These are phyloP conservation scores for Actinernus sp. DNA, from an alignment of 92 coral and sea anemone genomes.

Conservation along the genomic window DNA sequence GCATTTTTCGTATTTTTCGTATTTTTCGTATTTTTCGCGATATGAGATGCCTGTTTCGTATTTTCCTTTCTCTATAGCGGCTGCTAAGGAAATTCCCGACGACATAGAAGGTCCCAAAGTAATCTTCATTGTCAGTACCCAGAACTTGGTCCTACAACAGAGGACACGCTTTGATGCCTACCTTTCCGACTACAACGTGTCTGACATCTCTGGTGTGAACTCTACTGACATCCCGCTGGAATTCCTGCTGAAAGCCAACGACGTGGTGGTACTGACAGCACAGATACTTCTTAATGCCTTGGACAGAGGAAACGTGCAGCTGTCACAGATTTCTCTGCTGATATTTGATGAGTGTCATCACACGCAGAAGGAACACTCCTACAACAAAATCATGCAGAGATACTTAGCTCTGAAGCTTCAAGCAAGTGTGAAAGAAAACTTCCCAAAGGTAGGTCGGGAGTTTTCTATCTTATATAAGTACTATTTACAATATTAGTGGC, in stretches of 20 bases:
- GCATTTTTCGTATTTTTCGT: too few relatives aligned
- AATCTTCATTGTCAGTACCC: slow-evolving; percentile 18
- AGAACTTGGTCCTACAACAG: slow-evolving; percentile 19
- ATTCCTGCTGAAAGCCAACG: slow-evolving; percentile 11
- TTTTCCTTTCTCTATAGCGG: background rate
- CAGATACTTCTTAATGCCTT: slow-evolving; percentile 56
- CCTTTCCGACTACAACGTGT: slow-evolving; percentile 11
- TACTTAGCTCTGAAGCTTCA: slow-evolving; percentile 7
- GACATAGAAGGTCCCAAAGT: slow-evolving; percentile 12
- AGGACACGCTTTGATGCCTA: slow-evolving; percentile 13
- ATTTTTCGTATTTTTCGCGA: too few relatives aligned
- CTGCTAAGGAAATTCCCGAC: background rate
- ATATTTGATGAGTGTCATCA: slow-evolving; percentile 55
- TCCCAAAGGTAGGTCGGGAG: slow-evolving; percentile 19
- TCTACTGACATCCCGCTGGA: slow-evolving; percentile 16
- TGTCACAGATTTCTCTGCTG: slow-evolving; percentile 21
- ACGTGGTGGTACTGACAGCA: slow-evolving; percentile 65
- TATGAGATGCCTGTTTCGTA: too few relatives aligned
- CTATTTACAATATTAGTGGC: background rate
- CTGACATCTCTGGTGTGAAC: slow-evolving; percentile 37
- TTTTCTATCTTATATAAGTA: background rate
- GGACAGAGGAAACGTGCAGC: background rate
- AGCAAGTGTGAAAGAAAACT: background rate
- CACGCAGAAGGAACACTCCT: slow-evolving; percentile 26
- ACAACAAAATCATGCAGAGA: slow-evolving; percentile 31